Evolutionary conservation across 92 coral and sea anemone genomes (phyloP).

Genomic region (Pocillopora grandis): DNA sequence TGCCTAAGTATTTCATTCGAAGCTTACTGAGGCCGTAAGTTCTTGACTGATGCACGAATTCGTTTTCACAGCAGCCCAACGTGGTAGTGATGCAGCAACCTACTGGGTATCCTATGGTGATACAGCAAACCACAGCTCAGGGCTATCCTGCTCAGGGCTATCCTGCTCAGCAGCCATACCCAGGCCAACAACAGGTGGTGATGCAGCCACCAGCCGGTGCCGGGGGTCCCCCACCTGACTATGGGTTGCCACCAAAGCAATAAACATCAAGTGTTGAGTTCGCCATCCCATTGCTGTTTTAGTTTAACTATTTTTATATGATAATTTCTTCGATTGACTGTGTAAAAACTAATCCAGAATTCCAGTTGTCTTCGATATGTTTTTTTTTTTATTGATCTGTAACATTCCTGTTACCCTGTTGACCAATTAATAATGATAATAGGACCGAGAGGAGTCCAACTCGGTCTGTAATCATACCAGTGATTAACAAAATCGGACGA

Average conservation of each 20-base stretch:
- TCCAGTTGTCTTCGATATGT: no score
- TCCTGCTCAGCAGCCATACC: conserved; percentile 8
- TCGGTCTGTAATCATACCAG: no score
- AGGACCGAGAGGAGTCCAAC: no score
- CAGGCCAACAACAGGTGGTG: not conserved
- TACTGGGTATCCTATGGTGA: conserved; percentile 17
- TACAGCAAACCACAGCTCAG: conserved; percentile 1
- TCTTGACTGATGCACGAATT: not conserved
- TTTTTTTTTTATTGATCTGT: no score
- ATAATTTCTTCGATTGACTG: no score
- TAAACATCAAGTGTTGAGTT: not conserved
- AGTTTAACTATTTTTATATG: not conserved
- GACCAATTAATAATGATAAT: no score
- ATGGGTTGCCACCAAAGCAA: not conserved
- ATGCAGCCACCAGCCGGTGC: not conserved
- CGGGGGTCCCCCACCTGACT: conserved; percentile 29
- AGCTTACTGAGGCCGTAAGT: no score
- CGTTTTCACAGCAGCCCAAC: conserved; percentile 23
- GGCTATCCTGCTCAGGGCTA: not conserved
- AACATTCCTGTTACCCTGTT: no score
- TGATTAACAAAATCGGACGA: no score
- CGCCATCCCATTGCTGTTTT: not conserved
- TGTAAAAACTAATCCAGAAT: no score
- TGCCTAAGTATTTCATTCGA: no score
- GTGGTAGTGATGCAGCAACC: conserved; percentile 56